These are phyloP conservation scores for Apeira syringaria DNA, from an alignment of 2,888 invertebrate genomes.

Conservation along the genomic window DNA sequence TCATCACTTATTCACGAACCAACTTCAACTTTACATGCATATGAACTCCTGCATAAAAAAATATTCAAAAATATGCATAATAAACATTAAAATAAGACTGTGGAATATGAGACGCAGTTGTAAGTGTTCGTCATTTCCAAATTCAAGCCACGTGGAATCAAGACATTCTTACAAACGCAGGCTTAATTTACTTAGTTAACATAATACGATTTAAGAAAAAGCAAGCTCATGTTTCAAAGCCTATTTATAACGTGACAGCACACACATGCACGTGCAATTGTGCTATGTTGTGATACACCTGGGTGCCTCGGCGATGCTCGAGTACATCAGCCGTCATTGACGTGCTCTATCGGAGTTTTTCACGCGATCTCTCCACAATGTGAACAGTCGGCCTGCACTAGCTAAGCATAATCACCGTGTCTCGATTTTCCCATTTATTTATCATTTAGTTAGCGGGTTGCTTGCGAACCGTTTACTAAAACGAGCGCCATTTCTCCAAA, in stretches of 20 bases:
- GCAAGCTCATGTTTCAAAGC: constrained; percentile 24
- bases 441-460: constrained; percentile 26
- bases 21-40: too few species aligned
- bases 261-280: constrained; percentile 28
- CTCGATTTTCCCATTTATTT: constrained; percentile 29
- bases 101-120: too few species aligned
- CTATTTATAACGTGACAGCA: constrained; percentile 19
- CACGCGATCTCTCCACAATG: constrained; percentile 79
- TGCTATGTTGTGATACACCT: constrained; percentile 33
- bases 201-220: constrained; percentile 27
- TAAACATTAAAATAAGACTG: too few species aligned
- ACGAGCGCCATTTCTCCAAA: constrained; percentile 12
- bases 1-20: too few species aligned
- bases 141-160: constrained; percentile 23
- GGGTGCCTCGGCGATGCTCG: constrained; percentile 25
- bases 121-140: too few species aligned
- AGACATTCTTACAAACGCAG: constrained; percentile 6
- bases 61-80: too few species aligned
- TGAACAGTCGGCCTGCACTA: constrained; percentile 71
- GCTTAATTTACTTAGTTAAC: constrained; percentile 19
- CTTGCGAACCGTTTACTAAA: constrained; percentile 23
- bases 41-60: too few species aligned
- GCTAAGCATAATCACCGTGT: constrained; percentile 60
- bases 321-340: constrained; percentile 47
- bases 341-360: constrained; percentile 73